Percentiles rank a stretch among this genome's conserved stretches.
Evolutionary conservation across 1,140 invertebrate genomes (phyloP).

Genomic region (Trichomalopsis sarcophagae): DNA sequence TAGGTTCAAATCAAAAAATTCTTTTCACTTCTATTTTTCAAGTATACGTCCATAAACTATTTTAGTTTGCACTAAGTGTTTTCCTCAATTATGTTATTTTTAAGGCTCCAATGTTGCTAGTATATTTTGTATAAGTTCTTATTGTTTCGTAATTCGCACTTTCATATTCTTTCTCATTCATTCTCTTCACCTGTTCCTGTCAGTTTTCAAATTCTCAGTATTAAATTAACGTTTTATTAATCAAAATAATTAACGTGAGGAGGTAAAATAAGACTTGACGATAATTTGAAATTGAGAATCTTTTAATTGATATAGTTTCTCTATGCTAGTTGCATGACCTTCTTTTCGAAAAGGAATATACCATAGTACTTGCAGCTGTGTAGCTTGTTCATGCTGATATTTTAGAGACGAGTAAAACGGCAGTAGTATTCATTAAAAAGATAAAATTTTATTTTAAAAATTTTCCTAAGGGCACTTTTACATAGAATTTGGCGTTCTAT

Average conservation of each 20-base stretch:
- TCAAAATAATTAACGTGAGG: neutral
- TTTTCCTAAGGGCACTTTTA: neutral
- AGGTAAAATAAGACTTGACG: neutral
- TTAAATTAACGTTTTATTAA: neutral
- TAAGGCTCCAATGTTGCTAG: constrained; percentile 45
- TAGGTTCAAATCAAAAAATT: constrained; percentile 7
- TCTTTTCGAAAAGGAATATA: neutral
- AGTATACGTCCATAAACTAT: neutral
- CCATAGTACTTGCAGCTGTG: constrained; percentile 8
- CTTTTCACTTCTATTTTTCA: neutral
- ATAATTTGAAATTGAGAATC: constrained; percentile 24
- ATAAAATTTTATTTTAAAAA: neutral
- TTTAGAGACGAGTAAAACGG: constrained; percentile 31
- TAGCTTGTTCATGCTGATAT: constrained; percentile 29
- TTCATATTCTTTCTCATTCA: constrained; percentile 26
- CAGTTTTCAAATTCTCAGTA: constrained; percentile 9
- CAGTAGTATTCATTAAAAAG: constrained; percentile 21
- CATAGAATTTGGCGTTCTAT: too few species aligned
- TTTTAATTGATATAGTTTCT: neutral
- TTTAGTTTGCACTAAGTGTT: neutral
- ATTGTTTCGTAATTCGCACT: constrained; percentile 49
- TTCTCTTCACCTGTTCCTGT: neutral
- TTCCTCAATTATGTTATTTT: constrained; percentile 3
- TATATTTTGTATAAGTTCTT: constrained; percentile 49
- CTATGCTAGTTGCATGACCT: constrained; percentile 37